Conservation (phyloP, 2,888 invertebrate species). For the Biston betularia region DNA sequence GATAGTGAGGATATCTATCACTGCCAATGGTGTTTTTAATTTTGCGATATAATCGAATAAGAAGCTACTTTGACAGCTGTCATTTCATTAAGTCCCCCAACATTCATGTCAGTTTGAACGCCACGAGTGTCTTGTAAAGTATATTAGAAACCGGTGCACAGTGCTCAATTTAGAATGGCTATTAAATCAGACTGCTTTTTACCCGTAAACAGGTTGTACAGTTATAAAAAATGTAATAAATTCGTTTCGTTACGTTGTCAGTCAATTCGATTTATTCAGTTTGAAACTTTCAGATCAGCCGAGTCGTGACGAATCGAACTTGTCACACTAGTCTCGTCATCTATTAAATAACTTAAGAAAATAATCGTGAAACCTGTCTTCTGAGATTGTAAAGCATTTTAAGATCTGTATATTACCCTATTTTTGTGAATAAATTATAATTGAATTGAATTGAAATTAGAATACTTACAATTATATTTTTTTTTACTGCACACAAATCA, state of each 20-base stretch:
- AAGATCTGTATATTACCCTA: neutral
- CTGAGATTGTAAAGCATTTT: constrained; percentile 1
- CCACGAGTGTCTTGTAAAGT: neutral
- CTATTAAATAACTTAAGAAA: constrained; percentile 21
- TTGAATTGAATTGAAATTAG: too few species aligned
- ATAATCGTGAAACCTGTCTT: constrained; percentile 1
- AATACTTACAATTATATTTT: neutral
- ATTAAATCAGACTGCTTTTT: constrained; percentile 13
- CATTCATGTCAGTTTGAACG: too few species aligned
- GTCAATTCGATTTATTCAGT: constrained; percentile 27
- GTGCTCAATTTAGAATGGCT: constrained; percentile 13
- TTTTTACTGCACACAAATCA: neutral
- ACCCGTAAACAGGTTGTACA: constrained; percentile 20
- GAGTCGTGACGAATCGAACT: constrained; percentile 25
- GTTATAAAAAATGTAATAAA: constrained; percentile 31
- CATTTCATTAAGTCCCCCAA: neutral
- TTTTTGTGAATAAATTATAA: neutral
- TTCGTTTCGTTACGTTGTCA: constrained; percentile 26
- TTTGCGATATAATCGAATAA: too few species aligned
- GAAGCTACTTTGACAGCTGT: neutral
- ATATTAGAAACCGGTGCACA: neutral
- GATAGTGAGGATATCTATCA: too few species aligned
- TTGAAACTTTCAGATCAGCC: constrained; percentile 29
- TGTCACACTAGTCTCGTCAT: constrained; percentile 29
- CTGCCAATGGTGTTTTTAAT: too few species aligned